A percentile compares a stretch with the other conserved stretches of the same genome.
These are phyloP conservation scores for Solenopsis invicta DNA, from an alignment of 1,140 invertebrate species.

Conservation along the genomic window DNA sequence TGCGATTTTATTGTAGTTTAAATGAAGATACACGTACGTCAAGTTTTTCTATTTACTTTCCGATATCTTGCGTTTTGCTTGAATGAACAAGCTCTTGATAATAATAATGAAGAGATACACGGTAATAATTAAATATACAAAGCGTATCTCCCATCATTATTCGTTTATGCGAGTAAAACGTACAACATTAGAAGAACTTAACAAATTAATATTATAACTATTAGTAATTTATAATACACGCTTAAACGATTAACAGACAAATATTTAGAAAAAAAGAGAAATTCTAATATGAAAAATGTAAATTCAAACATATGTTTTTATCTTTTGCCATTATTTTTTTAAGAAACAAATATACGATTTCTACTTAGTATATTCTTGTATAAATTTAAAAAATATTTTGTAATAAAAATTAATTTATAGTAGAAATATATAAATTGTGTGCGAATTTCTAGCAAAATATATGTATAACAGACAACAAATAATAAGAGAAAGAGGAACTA, in stretches of 20 bases:
- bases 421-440: too few relatives aligned
- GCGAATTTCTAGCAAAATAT: too few relatives aligned
- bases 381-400: too few relatives aligned
- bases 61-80: too few relatives aligned
- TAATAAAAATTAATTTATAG: too few relatives aligned
- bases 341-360: too few relatives aligned
- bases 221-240: not conserved
- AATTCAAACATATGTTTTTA: not conserved
- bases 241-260: not conserved
- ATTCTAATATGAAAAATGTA: not conserved
- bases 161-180: not conserved
- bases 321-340: not conserved
- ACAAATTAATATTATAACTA: not conserved
- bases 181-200: not conserved
- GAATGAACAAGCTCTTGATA: too few relatives aligned
- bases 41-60: too few relatives aligned
- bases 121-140: not conserved
- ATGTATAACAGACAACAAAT: too few relatives aligned
- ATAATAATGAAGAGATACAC: too few relatives aligned
- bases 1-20: not conserved
- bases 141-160: constrained; percentile 12
- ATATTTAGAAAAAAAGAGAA: not conserved
- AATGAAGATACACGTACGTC: not conserved
- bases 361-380: too few relatives aligned
- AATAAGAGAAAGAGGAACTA: too few relatives aligned